Evolutionary conservation across 2,113 vertebrate genomes (phyloP).

Genomic region (Petroica traversi): DNA sequence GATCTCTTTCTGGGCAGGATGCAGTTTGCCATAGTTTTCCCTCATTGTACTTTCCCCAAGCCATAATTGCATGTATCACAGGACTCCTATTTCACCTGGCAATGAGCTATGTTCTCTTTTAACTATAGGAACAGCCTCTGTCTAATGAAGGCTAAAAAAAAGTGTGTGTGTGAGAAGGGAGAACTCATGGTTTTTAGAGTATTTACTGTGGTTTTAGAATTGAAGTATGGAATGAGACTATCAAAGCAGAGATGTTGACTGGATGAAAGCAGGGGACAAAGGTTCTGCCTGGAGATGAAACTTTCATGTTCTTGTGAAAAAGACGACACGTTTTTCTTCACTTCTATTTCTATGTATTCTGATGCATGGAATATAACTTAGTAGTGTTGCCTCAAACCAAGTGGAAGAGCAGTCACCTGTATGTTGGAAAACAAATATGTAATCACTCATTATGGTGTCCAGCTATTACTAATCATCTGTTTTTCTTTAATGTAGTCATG

Average conservation of each 20-base stretch:
- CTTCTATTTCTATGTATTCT: neutral
- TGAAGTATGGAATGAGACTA: neutral
- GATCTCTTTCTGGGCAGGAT: neutral
- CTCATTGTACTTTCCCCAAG: neutral
- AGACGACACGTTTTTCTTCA: fast-evolving
- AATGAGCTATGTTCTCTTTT: neutral
- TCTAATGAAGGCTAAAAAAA: neutral
- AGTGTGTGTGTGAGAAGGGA: neutral
- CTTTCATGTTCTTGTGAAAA: neutral
- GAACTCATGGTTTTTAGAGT: neutral
- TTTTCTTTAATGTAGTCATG: neutral
- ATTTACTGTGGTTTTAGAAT: neutral
- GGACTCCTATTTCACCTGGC: neutral
- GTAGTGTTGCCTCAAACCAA: neutral
- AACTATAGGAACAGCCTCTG: neutral
- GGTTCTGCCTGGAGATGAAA: neutral
- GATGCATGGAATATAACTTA: neutral
- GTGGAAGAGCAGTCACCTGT: neutral
- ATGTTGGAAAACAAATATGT: neutral
- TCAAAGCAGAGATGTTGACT: neutral
- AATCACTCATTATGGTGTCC: neutral
- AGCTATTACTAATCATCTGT: neutral
- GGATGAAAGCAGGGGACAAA: neutral
- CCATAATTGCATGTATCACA: neutral
- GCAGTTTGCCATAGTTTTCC: neutral